Evolutionary conservation across 1,140 invertebrate species (phyloP), one percentile per base, ranked within the genome.

Genomic region (Charaxes varanes): DNA sequence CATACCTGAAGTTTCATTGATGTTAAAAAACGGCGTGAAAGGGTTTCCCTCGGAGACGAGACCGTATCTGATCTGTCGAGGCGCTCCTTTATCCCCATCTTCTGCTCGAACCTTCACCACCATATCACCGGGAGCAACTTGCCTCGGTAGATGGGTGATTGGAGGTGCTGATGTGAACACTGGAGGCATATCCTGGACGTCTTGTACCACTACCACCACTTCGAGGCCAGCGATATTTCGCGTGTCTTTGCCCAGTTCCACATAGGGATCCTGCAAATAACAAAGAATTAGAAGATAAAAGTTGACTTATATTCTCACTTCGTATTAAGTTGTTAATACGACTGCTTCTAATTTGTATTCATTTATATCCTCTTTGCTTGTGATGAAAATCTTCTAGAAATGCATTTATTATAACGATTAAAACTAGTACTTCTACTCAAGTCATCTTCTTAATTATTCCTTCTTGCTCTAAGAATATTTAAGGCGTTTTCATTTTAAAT

Each of bases 141-240:
- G 87, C 1, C 88, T 72, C 11, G 86, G 87, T 24, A 93, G 69
- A 58, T 89, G 89, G 0, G 94, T 94, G 21, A 94, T 88, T 6
- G 93, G 93, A 1, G 94, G 92, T 6, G 92, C 91, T 28, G 90
- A 64, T 1, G 91, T 93, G 69, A 95, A 96, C 26, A 94, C 88
- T 1, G 94, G 94, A 2, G 93, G 92, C 32, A 92, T 92, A 58
- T 96, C 94, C 65, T 96, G 94, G 0, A 94, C 90, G 67, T 96
- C 94, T 61, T 91, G 87, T 0, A 96, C 92, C 2, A 94, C 89
- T 0, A 96, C 90, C 2, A 94, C 89, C 2, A 96, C 84, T 62
- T 93, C 88, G 42, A 95, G 81, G 7, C 90, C 91, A 0, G 93
- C 93, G 28, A 96, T 93, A 69, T 96, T 96, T 27, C 94, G 85